Evolutionary conservation across 1,140 invertebrate genomes (phyloP), one percentile per base, ranked within the genome.

Genomic region (Leptoteleia sp.): DNA sequence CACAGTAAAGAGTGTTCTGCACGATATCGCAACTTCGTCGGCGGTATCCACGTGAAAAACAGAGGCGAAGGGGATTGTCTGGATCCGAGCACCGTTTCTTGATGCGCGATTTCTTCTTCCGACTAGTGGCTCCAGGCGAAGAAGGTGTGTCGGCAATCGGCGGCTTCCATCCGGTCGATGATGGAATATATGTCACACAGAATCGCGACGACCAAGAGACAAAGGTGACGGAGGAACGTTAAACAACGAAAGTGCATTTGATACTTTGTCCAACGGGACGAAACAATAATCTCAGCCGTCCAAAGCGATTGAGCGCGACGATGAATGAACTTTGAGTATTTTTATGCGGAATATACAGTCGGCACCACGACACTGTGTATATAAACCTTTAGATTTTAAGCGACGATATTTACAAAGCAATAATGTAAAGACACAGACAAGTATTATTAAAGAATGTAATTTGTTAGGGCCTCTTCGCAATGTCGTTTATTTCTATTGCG

Each of bases 211-310:
- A 37, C 35, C 12, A 43, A 16, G 3, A 17, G 38, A 12, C 37
- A 11, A 25, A 40, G 50, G 33, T 19, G 54, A 57, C 25, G 25
- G 22, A 17, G 52, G 6, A 25, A 40, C 5, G 19, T 22, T 22
- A 5, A 54, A 22, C n/a, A 54, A 22, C 52, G 15, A 38, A 27
- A 48, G 57, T 62, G 57, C 57, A 48, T 48, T 62, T 38, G 57
- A 38, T 62, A 61, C 55, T 61, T 61, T 48, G 31, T 64, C 45
- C 45, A 16, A 13, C 45, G 22, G 38, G 25, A 54, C 7, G 38
- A 65, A 54, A 65, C 38, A 54, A 65, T 65, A 65, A 65, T 65
- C 61, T 65, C 61, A 65, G 61, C 61, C 61, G 61, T 65, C 61
- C 61, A 64, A 35, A 65, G 25, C 38, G 27, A 62, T 29, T 0